A percentile compares a stretch with the other conserved stretches of the same genome.
These are phyloP conservation scores for Calycopis cecrops DNA, from an alignment of 1,140 invertebrate species.

Conservation along the genomic window DNA sequence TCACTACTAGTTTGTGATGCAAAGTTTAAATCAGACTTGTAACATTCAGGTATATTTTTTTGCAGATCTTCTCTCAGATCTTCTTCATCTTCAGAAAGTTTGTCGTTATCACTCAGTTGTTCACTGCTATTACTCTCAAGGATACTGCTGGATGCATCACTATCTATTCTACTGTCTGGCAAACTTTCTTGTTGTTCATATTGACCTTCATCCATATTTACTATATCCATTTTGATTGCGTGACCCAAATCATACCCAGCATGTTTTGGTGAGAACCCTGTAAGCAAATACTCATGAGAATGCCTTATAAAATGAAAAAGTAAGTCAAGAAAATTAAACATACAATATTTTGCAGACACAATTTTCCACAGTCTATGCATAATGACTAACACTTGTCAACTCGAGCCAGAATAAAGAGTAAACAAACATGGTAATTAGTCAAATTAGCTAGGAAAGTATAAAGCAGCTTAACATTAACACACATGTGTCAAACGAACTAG, in stretches of 20 bases:
- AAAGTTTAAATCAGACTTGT: constrained; percentile 63
- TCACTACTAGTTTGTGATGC: constrained; percentile 56
- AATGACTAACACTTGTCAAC: constrained; percentile 22
- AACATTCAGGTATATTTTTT: constrained; percentile 62
- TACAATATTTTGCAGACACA: constrained; percentile 46
- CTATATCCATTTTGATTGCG: constrained; percentile 67
- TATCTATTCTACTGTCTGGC: constrained; percentile 52
- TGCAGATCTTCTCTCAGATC: constrained; percentile 63
- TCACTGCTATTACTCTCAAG: constrained; percentile 58
- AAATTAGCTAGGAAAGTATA: constrained; percentile 47
- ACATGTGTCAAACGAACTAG: constrained; percentile 36
- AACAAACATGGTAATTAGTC: constrained; percentile 46
- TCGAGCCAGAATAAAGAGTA: constrained; percentile 38
- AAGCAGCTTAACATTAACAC: constrained; percentile 45
- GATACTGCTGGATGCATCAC: constrained; percentile 52
- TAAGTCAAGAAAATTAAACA: constrained; percentile 28
- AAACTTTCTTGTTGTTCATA: constrained; percentile 55
- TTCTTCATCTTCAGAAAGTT: constrained; percentile 54
- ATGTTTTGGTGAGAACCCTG: constrained; percentile 51
- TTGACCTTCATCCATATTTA: constrained; percentile 53
- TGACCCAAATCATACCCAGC: constrained; percentile 60
- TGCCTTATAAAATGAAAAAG: constrained; percentile 16
- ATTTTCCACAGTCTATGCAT: constrained; percentile 63
- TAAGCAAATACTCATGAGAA: constrained; percentile 31
- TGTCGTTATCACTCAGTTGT: constrained; percentile 45